These are phyloP conservation scores for Arothron firmamentum DNA, from an alignment of 2,113 vertebrate genomes.

Conservation along the genomic window DNA sequence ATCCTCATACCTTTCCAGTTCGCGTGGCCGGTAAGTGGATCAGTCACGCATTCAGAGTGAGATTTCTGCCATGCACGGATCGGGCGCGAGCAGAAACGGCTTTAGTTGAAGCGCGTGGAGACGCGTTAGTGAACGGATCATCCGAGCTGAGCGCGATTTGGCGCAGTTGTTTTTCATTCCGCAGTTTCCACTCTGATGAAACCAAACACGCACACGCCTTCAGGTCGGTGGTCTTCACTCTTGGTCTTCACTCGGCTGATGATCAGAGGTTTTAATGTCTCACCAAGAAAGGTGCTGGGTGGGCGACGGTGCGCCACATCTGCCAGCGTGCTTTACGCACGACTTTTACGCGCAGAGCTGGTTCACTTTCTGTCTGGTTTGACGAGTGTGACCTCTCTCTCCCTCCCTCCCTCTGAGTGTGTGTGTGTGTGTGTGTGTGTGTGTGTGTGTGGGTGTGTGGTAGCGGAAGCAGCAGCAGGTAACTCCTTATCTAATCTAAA, in stretches of 20 bases:
- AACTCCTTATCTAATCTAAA: slow-evolving; percentile 46
- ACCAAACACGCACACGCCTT: neutral
- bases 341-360: slow-evolving; percentile 36
- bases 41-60: neutral
- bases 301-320: neutral
- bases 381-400: too few species aligned
- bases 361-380: neutral
- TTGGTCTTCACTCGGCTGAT: too few species aligned
- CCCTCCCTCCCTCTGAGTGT: too few species aligned
- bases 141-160: neutral
- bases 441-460: too few species aligned
- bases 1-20: slow-evolving; percentile 90
- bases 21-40: slow-evolving; percentile 89
- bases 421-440: neutral
- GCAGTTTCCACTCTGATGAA: too few species aligned
- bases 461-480: slow-evolving; percentile 34
- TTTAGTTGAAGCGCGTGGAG: too few species aligned
- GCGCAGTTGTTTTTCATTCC: neutral
- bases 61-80: neutral
- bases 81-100: too few species aligned
- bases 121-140: neutral
- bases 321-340: slow-evolving; percentile 16
- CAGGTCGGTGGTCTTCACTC: too few species aligned
- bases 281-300: neutral
- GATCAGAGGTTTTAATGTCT: too few species aligned